Conservation (phyloP, 2,797 vertebrate species). For the Bufotes viridis region DNA sequence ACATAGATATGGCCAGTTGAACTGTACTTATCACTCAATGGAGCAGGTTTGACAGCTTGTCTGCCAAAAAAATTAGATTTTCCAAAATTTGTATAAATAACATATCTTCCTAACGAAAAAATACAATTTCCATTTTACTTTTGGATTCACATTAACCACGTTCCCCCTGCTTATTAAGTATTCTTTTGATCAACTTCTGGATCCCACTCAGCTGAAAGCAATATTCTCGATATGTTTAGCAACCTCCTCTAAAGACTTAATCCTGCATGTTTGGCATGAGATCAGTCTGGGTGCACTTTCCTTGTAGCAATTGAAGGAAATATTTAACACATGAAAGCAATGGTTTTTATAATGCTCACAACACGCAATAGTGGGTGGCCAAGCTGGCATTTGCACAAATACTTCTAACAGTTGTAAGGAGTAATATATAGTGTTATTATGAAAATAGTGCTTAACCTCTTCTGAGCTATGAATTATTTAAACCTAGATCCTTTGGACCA, state of each 20-base stretch:
- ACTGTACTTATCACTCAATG: constrained; percentile 30
- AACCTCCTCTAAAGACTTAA: constrained; percentile 68
- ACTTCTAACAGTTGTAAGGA: constrained; percentile 70
- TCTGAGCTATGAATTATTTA: constrained; percentile 25
- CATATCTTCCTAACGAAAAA: constrained; percentile 51
- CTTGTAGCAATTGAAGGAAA: constrained; percentile 73
- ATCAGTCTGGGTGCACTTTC: constrained; percentile 73
- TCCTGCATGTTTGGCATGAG: constrained; percentile 72
- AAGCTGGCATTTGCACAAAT: constrained; percentile 68
- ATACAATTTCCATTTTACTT: constrained; percentile 29
- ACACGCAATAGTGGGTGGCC: constrained; percentile 75
- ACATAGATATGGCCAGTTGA: neutral
- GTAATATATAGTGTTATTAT: constrained; percentile 65
- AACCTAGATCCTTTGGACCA: neutral
- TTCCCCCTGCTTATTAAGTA: constrained; percentile 62
- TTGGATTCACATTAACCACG: constrained; percentile 33
- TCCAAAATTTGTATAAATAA: constrained; percentile 38
- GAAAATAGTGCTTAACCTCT: neutral
- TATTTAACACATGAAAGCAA: constrained; percentile 68
- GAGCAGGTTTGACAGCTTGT: constrained; percentile 18
- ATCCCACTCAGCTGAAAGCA: constrained; percentile 70
- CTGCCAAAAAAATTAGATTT: constrained; percentile 41
- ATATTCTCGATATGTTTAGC: constrained; percentile 69
- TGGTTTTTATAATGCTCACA: constrained; percentile 70
- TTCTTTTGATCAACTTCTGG: constrained; percentile 64